Percentiles rank a stretch among this genome's conserved stretches.
Conservation (phyloP, 2,113 vertebrate species). For the Willisornis vidua region DNA sequence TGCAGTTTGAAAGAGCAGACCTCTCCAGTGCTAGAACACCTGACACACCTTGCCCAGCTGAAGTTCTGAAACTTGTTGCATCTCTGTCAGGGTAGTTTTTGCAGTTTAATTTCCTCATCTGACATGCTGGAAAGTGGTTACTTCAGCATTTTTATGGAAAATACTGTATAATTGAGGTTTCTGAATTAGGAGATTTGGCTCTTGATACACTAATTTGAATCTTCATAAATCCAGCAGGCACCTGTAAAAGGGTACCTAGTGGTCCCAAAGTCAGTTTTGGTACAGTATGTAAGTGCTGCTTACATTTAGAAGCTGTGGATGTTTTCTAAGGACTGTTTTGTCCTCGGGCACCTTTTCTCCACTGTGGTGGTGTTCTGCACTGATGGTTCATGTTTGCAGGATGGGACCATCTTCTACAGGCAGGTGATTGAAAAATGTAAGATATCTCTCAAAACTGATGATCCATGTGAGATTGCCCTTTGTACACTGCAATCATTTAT, state of each 20-base stretch:
- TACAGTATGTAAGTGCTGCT: not conserved
- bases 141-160: not conserved
- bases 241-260: not conserved
- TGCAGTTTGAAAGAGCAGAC: not conserved
- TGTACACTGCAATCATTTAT: not conserved
- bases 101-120: not conserved
- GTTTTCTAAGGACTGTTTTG: not conserved
- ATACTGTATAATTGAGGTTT: not conserved
- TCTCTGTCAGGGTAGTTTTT: not conserved
- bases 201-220: not conserved
- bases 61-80: not conserved
- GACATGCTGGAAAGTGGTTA: not conserved
- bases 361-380: fast-evolving
- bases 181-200: not conserved
- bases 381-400: not conserved
- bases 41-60: not conserved
- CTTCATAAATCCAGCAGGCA: not conserved
- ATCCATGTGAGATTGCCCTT: not conserved
- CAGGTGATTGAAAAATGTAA: not conserved
- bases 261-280: not conserved
- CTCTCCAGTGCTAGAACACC: not conserved
- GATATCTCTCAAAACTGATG: not conserved
- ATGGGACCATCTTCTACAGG: not conserved
- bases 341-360: not conserved
- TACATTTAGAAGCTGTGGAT: not conserved